Evolutionary conservation across 2,797 vertebrate species (phyloP).

Genomic region (Lepus oiostolus): DNA sequence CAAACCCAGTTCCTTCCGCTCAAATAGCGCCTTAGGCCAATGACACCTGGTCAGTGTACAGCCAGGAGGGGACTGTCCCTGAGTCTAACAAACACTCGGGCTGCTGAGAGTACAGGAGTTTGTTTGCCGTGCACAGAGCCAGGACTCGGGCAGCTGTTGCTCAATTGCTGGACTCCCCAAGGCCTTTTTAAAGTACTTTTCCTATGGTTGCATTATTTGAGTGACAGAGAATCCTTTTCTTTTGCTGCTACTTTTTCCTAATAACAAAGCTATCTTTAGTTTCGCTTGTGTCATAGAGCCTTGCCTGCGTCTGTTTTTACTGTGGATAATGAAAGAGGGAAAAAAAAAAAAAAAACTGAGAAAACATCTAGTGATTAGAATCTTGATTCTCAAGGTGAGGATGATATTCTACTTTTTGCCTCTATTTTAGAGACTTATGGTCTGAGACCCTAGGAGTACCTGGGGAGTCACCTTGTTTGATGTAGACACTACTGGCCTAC

Average conservation of each 20-base stretch:
- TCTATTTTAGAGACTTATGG: rapidly evolving
- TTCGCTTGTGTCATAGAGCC: neutral
- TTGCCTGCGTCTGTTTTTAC: neutral
- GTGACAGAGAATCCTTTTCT: neutral
- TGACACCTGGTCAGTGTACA: no score
- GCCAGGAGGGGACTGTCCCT: no score
- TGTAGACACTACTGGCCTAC: rapidly evolving
- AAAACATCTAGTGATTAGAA: neutral
- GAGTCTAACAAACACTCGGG: no score
- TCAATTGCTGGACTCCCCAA: neutral
- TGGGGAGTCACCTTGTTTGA: rapidly evolving
- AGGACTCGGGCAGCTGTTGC: no score
- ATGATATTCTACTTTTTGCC: rapidly evolving
- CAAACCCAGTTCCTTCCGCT: no score
- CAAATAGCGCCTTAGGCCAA: no score
- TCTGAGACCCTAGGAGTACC: neutral
- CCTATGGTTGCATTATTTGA: neutral
- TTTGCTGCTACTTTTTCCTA: neutral
- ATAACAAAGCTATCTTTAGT: neutral
- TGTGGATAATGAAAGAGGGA: neutral
- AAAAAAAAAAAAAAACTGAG: neutral
- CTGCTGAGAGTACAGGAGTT: no score
- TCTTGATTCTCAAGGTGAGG: neutral
- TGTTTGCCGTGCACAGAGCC: no score
- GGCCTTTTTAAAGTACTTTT: neutral